These are phyloP conservation scores for Sebastes reedi DNA, from an alignment of 2,797 vertebrate species.

Conservation along the genomic window DNA sequence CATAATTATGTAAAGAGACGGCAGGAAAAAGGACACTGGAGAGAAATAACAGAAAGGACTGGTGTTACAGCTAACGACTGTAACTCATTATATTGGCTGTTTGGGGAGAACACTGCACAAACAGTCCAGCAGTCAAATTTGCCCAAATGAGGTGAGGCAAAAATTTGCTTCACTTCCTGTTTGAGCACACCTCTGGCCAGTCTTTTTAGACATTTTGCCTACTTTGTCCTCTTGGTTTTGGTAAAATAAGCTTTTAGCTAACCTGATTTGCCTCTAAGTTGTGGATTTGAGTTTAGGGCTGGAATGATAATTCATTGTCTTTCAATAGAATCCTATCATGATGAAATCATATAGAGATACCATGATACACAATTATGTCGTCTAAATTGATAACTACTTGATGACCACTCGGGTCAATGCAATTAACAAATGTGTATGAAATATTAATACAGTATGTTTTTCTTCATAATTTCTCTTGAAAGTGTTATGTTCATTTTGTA, in stretches of 20 bases:
- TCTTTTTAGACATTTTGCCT: neutral
- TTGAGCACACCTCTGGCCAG: neutral
- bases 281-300: too few relatives aligned
- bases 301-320: too few relatives aligned
- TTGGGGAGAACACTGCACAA: neutral
- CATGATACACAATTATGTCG: too few relatives aligned
- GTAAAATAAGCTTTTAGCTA: neutral
- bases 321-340: too few relatives aligned
- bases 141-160: rapidly evolving
- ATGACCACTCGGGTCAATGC: too few relatives aligned
- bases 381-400: too few relatives aligned
- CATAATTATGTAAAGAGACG: neutral
- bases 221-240: neutral
- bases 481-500: too few relatives aligned
- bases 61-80: neutral
- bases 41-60: neutral
- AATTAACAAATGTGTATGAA: too few relatives aligned
- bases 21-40: neutral
- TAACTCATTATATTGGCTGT: neutral
- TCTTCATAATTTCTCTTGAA: too few relatives aligned
- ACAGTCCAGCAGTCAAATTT: neutral
- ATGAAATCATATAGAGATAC: too few relatives aligned
- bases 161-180: neutral
- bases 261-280: too few relatives aligned
- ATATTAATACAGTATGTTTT: too few relatives aligned